Percentiles rank a stretch among this genome's conserved stretches.
Evolutionary conservation across 2,113 vertebrate genomes (phyloP).

Genomic region (Myiozetetes cayanensis): DNA sequence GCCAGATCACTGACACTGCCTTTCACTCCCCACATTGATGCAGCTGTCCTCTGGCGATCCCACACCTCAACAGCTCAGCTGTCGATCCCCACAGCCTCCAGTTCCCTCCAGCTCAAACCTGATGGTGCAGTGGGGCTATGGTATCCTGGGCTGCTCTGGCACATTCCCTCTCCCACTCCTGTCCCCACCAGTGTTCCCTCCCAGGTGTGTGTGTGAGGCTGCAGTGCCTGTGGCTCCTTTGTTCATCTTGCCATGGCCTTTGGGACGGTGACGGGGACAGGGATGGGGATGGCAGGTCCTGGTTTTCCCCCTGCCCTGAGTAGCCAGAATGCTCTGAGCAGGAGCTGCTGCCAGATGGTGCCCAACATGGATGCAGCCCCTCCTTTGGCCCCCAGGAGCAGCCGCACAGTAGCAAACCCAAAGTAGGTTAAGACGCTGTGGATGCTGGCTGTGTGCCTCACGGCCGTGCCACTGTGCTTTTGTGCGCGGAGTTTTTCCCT

Average conservation of each 20-base stretch:
- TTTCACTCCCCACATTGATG: not conserved
- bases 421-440: not conserved
- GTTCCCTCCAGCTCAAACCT: not conserved
- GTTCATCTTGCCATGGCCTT: not conserved
- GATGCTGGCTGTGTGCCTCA: not conserved
- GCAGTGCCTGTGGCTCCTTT: not conserved
- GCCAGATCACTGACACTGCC: not conserved
- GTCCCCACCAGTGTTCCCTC: accelerated
- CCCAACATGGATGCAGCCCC: not conserved
- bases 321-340: not conserved
- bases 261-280: not conserved
- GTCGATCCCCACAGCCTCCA: accelerated
- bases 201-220: not conserved
- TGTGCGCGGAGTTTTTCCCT: not conserved
- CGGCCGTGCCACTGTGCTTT: accelerated
- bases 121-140: not conserved
- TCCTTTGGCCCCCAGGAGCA: not conserved
- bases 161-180: not conserved
- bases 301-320: not conserved
- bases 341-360: not conserved
- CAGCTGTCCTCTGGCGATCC: not conserved
- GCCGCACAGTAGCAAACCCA: accelerated
- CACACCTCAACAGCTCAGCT: not conserved
- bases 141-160: not conserved
- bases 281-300: not conserved